Conservation (phyloP, 2,113 vertebrate species). For the Manacus vitellinus region DNA sequence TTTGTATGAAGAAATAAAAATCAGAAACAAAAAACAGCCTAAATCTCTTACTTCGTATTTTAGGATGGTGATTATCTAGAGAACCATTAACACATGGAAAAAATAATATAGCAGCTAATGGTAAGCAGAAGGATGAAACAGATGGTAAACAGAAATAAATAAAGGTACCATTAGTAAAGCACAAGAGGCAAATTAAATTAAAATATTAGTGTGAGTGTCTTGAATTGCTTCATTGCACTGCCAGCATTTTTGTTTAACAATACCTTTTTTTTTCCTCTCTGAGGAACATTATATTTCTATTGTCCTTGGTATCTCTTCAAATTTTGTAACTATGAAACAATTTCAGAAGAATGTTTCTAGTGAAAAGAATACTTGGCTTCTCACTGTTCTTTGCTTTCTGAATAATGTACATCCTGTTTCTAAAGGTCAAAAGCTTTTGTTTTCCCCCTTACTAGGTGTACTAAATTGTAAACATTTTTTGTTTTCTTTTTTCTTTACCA, state of each 20-base stretch:
- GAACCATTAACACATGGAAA: not conserved
- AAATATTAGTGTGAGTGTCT: not conserved
- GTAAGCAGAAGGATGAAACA: not conserved
- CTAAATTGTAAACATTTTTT: not conserved
- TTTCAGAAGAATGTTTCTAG: not conserved
- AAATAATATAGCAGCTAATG: not conserved
- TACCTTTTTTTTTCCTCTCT: not conserved
- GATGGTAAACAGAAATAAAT: not conserved
- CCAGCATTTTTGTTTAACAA: slow-evolving; percentile 7
- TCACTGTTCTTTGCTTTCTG: not conserved
- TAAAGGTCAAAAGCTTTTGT: not conserved
- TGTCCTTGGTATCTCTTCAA: slow-evolving; percentile 13
- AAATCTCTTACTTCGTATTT: not conserved
- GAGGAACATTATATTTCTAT: slow-evolving; percentile 6
- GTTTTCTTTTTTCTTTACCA: not conserved
- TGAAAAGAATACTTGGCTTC: slow-evolving; percentile 14
- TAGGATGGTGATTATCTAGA: not conserved
- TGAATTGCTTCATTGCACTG: not conserved
- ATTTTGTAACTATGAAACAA: slow-evolving; percentile 23
- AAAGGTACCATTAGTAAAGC: not conserved
- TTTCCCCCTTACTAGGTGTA: not conserved
- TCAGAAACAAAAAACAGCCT: not conserved
- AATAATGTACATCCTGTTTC: not conserved
- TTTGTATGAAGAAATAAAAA: not conserved
- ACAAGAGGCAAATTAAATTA: not conserved